Percentiles rank a stretch among this genome's conserved stretches.
Evolutionary conservation across 2,797 vertebrate species (phyloP).

Genomic region (Otolemur crassicaudatus): DNA sequence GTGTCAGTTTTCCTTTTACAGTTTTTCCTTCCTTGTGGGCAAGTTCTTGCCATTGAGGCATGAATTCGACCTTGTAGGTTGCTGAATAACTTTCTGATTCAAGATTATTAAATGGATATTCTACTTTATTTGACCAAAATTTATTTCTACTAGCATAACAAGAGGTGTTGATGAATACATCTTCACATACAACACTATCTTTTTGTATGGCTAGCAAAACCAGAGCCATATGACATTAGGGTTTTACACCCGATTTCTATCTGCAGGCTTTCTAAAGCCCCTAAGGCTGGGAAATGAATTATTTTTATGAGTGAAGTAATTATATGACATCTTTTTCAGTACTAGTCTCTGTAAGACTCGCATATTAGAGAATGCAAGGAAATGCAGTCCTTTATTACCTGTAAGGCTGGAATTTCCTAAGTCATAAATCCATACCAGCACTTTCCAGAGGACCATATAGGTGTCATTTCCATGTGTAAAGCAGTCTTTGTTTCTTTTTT

Average conservation of each 20-base stretch:
- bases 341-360: conserved; percentile 11
- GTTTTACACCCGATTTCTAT: neutral
- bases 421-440: neutral
- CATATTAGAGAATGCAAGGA: conserved; percentile 25
- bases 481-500: too few relatives aligned
- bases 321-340: neutral
- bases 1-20: neutral
- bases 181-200: neutral
- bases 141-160: neutral
- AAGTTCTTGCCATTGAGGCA: neutral
- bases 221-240: neutral
- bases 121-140: neutral
- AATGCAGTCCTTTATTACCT: neutral
- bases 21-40: neutral
- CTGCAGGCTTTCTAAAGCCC: neutral
- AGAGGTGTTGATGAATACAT: neutral
- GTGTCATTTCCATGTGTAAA: neutral
- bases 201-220: neutral
- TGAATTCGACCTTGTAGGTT: neutral
- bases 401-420: neutral
- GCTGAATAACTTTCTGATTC: neutral
- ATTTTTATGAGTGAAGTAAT: neutral
- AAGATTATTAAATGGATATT: neutral
- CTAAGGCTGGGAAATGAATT: neutral
- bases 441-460: conserved; percentile 2